Base-by-base conservation (phyloP, 2,888 invertebrate species). In the Chrysopilus asiliformis region DNA sequence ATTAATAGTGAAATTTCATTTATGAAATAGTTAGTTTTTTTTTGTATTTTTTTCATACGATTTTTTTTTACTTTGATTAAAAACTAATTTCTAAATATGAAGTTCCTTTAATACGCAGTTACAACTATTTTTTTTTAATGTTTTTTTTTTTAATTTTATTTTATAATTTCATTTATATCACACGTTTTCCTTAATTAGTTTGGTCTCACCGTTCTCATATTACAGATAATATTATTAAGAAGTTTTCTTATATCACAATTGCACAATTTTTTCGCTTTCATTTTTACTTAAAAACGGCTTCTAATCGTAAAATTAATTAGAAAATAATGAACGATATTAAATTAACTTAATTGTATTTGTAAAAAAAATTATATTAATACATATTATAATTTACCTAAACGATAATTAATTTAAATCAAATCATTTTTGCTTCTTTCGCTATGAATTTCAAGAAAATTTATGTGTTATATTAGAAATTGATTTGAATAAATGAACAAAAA, bases 171-270 rank as follows among this genome's bases (percentile, higher is more conserved):
- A 31, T 34, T 34, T 34, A 38, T 41, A 41, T 41, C 41, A 41
- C 41, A 41, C 41, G 32, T 38, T 36, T 41, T 41, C 41, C 41
- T 41, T 41, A 41, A 41, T 38, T 41, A 41, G 41, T 41, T 41
- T 41, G 41, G 41, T 41, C 41, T 41, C 41, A 41, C 41, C 37
- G 38, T 41, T 41, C 37, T 37, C 41, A 32, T 41, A 41, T 41
- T 41, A 38, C 41, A 41, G 41, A 37, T 38, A 38, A 38, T 24
- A 37, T 40, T 37, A 37, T 37, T 36, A 40, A 40, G 40, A 40
- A 40, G 37, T 31, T 32, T 40, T 37, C 34, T 40, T 34, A 40
- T 40, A 40, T 40, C 40, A 40, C 40, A 40, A 34, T 40, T 40
- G 40, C 40, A 40, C 36, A 36, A 36, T 32, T 36, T 36, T 40